These are phyloP conservation scores for Harpalus rufipes DNA, from an alignment of 2,888 invertebrate species.

Conservation along the genomic window DNA sequence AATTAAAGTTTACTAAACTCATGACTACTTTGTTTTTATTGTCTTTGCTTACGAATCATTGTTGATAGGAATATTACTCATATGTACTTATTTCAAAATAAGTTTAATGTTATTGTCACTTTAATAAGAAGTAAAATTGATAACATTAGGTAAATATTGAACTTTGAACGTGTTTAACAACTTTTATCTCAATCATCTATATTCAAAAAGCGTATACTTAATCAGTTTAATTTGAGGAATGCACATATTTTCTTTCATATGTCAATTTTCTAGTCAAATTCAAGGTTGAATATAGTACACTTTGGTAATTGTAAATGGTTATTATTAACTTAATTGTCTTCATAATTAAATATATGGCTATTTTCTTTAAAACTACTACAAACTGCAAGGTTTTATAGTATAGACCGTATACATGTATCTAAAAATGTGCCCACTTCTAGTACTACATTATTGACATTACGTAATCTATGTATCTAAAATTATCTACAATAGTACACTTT, in stretches of 20 bases:
- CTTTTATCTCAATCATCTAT: conserved; percentile 9
- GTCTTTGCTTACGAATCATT: conserved; percentile 12
- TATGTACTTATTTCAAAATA: neutral
- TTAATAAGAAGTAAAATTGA: conserved; percentile 7
- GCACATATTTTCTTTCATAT: conserved; percentile 16
- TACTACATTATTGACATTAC: conserved; percentile 23
- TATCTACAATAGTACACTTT: conserved; percentile 27
- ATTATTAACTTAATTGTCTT: neutral
- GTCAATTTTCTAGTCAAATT: conserved; percentile 25
- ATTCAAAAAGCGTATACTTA: conserved; percentile 11
- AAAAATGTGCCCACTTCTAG: conserved; percentile 1
- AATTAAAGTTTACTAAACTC: neutral
- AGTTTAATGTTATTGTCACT: neutral
- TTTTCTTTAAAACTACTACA: too few species aligned
- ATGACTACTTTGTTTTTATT: conserved; percentile 15
- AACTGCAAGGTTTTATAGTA: neutral
- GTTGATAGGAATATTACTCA: conserved; percentile 14
- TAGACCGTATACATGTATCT: neutral
- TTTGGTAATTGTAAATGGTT: neutral
- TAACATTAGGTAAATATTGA: conserved; percentile 9
- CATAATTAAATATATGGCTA: neutral
- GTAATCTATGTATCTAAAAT: conserved; percentile 11
- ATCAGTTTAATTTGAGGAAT: conserved; percentile 33
- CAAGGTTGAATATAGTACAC: conserved; percentile 4
- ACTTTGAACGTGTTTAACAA: neutral